A percentile compares a stretch with the other conserved stretches of the same genome.
phyloP scores from a whole-genome alignment of 2,113 vertebrate genomes.

The Porphyrio hochstetteri region DNA sequence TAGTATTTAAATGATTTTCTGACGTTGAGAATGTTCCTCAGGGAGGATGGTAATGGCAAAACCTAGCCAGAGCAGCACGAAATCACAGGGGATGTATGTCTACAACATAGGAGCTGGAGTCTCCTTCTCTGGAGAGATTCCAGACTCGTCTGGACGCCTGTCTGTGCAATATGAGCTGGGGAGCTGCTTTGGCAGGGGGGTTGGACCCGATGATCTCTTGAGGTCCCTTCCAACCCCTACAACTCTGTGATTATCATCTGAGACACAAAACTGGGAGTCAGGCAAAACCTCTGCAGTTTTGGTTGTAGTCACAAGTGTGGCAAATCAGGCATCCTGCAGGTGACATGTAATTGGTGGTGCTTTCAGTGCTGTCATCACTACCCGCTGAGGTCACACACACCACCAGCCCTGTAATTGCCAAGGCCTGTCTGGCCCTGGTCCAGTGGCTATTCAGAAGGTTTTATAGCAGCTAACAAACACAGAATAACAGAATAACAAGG shows the following conservation, averaged over 20 bases:
- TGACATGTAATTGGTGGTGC: not conserved
- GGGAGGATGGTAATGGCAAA: not conserved
- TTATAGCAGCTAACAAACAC: not conserved
- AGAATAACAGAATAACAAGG: too few relatives aligned
- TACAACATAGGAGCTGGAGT: too few relatives aligned
- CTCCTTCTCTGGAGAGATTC: too few relatives aligned
- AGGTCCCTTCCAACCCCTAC: too few relatives aligned
- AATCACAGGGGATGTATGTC: not conserved
- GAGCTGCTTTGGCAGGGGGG: too few relatives aligned
- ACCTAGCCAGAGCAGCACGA: not conserved
- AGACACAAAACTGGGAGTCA: not conserved
- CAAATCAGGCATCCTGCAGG: not conserved
- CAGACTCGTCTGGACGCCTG: too few relatives aligned
- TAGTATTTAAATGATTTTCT: not conserved
- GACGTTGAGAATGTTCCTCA: not conserved
- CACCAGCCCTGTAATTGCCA: not conserved
- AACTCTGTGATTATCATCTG: too few relatives aligned
- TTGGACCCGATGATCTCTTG: too few relatives aligned
- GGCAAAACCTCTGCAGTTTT: not conserved
- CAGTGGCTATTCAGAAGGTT: not conserved
- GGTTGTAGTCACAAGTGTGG: too few relatives aligned
- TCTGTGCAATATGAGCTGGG: too few relatives aligned
- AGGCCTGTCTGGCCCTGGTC: not conserved
- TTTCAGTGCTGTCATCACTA: too few relatives aligned
- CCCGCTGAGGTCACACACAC: accelerated